Evolutionary conservation across 2,113 vertebrate genomes (phyloP).

Genomic region (Indicator indicator): DNA sequence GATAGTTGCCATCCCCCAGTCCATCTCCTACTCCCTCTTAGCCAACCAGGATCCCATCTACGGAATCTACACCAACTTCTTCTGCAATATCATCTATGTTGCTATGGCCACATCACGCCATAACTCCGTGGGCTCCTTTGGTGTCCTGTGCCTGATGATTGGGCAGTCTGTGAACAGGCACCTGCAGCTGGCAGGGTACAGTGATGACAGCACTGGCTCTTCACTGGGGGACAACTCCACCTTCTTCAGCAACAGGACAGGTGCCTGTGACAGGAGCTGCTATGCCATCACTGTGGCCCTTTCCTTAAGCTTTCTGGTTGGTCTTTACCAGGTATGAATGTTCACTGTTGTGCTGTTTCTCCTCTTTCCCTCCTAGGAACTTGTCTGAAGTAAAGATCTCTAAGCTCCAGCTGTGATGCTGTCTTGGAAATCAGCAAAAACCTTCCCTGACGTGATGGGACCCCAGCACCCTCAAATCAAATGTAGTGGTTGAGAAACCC

Average conservation of each 20-base stretch:
- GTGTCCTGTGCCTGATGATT: constrained; percentile 69
- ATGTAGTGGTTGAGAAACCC: background rate
- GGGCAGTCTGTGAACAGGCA: constrained; percentile 69
- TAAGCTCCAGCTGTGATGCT: background rate
- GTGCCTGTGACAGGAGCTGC: constrained; percentile 59
- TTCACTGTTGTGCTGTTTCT: background rate
- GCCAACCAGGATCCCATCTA: constrained; percentile 72
- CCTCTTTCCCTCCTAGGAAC: background rate
- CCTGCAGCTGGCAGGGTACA: constrained; percentile 63
- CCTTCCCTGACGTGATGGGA: background rate
- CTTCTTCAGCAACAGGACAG: background rate
- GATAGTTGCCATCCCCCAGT: constrained; percentile 70
- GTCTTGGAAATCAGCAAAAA: background rate
- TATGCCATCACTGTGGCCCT: constrained; percentile 72
- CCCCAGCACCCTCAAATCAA: background rate
- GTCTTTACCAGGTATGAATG: constrained; percentile 65
- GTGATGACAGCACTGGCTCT: rapidly evolving
- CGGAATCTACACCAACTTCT: constrained; percentile 75
- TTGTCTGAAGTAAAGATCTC: background rate
- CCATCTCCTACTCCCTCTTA: constrained; percentile 70
- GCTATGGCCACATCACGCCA: constrained; percentile 55
- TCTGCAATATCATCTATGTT: constrained; percentile 68
- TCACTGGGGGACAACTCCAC: background rate
- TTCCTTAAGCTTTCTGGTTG: constrained; percentile 65
- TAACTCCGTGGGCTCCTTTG: constrained; percentile 62